These are phyloP conservation scores for Sebastes steindachneri DNA, from an alignment of 2,797 vertebrate genomes.

Conservation along the genomic window DNA sequence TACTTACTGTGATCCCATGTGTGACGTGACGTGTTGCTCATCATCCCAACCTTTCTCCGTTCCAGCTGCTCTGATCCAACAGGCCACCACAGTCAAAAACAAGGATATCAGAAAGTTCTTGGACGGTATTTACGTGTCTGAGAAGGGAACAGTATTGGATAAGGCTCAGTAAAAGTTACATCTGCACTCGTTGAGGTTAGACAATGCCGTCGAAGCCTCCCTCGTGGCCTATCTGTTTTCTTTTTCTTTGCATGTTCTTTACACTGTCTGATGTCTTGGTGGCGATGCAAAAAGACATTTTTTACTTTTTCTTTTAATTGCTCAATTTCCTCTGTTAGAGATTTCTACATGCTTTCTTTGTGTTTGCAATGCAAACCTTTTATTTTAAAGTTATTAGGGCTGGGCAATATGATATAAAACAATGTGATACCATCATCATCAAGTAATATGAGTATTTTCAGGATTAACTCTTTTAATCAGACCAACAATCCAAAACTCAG, in stretches of 20 bases:
- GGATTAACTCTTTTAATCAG: neutral
- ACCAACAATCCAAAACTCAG: neutral
- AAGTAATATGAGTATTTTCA: neutral
- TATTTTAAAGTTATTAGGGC: neutral
- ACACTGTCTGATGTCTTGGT: neutral
- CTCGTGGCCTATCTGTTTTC: neutral
- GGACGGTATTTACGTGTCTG: slow-evolving; percentile 98
- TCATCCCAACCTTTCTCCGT: slow-evolving; percentile 61
- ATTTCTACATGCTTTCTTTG: neutral
- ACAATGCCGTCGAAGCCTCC: slow-evolving; percentile 9
- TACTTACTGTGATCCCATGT: slow-evolving; percentile 31
- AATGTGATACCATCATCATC: too few relatives aligned
- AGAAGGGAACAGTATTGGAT: slow-evolving; percentile 94
- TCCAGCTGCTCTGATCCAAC: slow-evolving; percentile 97
- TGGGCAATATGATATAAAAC: neutral
- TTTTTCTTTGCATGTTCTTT: neutral
- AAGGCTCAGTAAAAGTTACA: slow-evolving; percentile 84
- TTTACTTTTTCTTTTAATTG: neutral
- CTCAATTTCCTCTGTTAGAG: neutral
- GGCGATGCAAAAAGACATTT: neutral
- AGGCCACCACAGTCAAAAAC: slow-evolving; percentile 99
- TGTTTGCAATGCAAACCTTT: neutral
- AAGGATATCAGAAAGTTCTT: slow-evolving; percentile 99
- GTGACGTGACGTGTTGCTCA: slow-evolving; percentile 48
- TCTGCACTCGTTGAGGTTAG: slow-evolving; percentile 78